phyloP scores from a whole-genome alignment of 2,113 vertebrate genomes.

The Elephas maximus region DNA sequence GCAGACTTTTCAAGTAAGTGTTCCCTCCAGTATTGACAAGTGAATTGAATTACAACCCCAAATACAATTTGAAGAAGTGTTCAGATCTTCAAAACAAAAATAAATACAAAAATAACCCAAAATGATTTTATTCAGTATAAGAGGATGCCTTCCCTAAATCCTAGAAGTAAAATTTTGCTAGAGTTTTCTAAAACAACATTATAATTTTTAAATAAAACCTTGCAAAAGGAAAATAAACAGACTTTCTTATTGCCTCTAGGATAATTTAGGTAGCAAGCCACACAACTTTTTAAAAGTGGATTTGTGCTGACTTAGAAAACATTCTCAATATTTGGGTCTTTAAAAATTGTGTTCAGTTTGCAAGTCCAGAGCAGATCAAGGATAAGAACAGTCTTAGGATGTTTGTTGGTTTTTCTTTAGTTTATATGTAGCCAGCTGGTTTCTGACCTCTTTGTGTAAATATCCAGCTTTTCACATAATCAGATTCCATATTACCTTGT shows the following conservation, averaged over 20 bases:
- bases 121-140: conserved; percentile 41
- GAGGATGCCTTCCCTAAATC: neutral
- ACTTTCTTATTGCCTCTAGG: conserved; percentile 18
- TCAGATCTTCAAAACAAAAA: conserved; percentile 38
- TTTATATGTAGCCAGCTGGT: conserved; percentile 80
- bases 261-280: conserved; percentile 44
- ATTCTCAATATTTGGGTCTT: conserved; percentile 61
- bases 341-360: conserved; percentile 69
- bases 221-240: conserved; percentile 46
- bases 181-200: conserved; percentile 20
- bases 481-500: conserved; percentile 69
- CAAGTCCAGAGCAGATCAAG: conserved; percentile 54
- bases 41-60: neutral
- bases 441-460: conserved; percentile 77
- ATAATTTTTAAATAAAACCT: conserved; percentile 55
- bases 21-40: neutral
- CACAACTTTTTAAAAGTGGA: conserved; percentile 16
- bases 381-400: conserved; percentile 49
- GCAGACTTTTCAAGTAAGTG: neutral
- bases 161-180: conserved; percentile 1
- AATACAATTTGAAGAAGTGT: neutral
- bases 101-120: neutral
- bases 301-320: conserved; percentile 75
- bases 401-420: conserved; percentile 81
- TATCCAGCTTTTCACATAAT: conserved; percentile 74